These are phyloP conservation scores for Turdus rufiventris DNA, from an alignment of 2,113 vertebrate species.

Conservation along the genomic window DNA sequence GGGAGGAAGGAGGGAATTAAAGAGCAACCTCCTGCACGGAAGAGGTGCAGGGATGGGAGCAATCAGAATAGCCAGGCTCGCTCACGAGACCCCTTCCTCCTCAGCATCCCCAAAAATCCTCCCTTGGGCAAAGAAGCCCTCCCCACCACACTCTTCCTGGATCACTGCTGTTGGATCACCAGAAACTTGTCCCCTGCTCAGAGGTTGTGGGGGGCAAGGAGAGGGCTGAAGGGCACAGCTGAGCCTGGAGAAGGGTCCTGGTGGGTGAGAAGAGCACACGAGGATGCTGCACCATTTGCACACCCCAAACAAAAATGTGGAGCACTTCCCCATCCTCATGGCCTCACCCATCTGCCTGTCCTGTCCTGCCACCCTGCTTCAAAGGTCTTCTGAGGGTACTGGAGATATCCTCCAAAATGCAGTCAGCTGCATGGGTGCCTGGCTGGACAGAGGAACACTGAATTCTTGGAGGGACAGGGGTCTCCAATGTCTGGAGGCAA, in stretches of 20 bases:
- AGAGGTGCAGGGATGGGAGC: background rate
- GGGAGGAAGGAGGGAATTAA: constrained; percentile 38
- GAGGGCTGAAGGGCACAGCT: background rate
- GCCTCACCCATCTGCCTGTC: background rate
- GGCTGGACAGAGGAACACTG: background rate
- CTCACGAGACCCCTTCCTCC: background rate
- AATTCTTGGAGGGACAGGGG: background rate
- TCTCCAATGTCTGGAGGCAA: background rate
- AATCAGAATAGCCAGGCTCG: background rate
- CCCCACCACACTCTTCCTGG: accelerated
- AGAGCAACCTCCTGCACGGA: background rate
- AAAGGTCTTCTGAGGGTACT: background rate
- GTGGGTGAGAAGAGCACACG: background rate
- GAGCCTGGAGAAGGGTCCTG: background rate
- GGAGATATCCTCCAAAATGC: background rate
- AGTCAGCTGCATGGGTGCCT: background rate
- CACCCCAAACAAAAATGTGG: accelerated
- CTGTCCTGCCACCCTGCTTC: background rate
- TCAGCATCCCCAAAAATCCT: background rate
- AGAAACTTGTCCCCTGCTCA: background rate
- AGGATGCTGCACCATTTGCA: background rate
- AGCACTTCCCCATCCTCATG: background rate
- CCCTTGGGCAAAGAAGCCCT: background rate
- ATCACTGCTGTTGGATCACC: background rate
- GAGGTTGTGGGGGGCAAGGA: background rate